Conservation (phyloP, 1,140 invertebrate genomes). For the Pristionchus pacificus region DNA sequence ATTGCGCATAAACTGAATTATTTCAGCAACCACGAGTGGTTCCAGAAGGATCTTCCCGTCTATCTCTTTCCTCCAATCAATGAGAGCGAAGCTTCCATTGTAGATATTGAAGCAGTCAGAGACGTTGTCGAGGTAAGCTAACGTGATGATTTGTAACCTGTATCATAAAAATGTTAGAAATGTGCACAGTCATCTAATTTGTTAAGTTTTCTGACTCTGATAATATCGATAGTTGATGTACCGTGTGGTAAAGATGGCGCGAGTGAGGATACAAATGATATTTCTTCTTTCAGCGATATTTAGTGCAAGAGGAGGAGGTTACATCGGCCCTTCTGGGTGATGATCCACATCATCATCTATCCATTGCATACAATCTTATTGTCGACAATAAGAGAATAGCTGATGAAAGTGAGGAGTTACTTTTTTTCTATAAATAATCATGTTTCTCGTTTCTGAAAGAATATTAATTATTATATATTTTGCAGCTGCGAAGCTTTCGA, state of each 20-base stretch:
- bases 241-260: slow-evolving; percentile 7
- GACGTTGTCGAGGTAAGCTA: slow-evolving; percentile 75
- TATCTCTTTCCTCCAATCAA: slow-evolving; percentile 94
- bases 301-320: slow-evolving; percentile 86
- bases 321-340: slow-evolving; percentile 77
- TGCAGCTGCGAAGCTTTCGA: slow-evolving; percentile 55
- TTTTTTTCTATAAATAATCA: slow-evolving; percentile 14
- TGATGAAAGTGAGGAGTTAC: slow-evolving; percentile 50
- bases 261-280: no score
- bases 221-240: background rate
- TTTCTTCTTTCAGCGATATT: slow-evolving; percentile 81
- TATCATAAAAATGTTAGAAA: background rate
- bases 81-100: slow-evolving; percentile 92
- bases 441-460: no score
- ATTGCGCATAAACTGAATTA: no score
- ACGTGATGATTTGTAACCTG: background rate
- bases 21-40: slow-evolving; percentile 90
- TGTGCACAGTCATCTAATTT: background rate
- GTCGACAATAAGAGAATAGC: slow-evolving; percentile 96
- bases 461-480: background rate
- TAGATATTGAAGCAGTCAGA: slow-evolving; percentile 87
- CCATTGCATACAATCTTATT: slow-evolving; percentile 96
- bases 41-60: slow-evolving; percentile 87
- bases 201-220: background rate
- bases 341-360: slow-evolving; percentile 94